Evolutionary conservation across 2,888 invertebrate species (phyloP).

Genomic region (Baccha elongata): DNA sequence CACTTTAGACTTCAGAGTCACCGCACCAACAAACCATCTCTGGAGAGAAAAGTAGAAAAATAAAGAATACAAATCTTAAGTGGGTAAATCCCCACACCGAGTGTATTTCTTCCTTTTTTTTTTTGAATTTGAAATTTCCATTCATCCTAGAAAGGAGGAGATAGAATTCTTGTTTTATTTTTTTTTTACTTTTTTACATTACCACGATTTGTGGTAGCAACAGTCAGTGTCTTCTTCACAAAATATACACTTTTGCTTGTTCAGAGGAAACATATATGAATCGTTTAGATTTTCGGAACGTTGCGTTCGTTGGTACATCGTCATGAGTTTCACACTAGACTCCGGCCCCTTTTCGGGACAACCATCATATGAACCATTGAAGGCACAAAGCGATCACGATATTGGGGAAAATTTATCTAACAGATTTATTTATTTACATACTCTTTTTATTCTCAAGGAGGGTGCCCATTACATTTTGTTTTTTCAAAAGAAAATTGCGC

Average conservation of each 20-base stretch:
- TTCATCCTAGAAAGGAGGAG: conserved; percentile 31
- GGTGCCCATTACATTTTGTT: conserved; percentile 33
- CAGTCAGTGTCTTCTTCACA: conserved; percentile 26
- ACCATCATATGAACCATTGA: conserved; percentile 16
- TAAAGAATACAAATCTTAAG: conserved; percentile 38
- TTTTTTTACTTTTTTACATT: conserved; percentile 3
- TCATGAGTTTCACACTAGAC: neutral
- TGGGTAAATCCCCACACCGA: conserved; percentile 32
- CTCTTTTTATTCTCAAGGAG: neutral
- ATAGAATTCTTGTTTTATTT: conserved; percentile 12
- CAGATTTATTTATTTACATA: conserved; percentile 66
- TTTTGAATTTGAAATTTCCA: conserved; percentile 51
- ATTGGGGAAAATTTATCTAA: conserved; percentile 57
- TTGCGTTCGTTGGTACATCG: neutral
- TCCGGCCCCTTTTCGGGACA: conserved; percentile 1
- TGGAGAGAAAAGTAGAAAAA: conserved; percentile 11
- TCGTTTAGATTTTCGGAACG: neutral
- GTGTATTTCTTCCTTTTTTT: conserved; percentile 8
- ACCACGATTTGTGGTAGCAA: conserved; percentile 30
- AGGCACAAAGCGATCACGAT: conserved; percentile 60
- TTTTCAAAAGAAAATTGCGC: conserved; percentile 39
- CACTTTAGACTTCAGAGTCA: conserved; percentile 43
- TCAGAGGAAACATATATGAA: neutral
- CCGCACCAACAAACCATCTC: neutral
- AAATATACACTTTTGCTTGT: conserved; percentile 25